Conservation (phyloP, 2,797 vertebrate genomes). For the Sebastes flavidus region DNA sequence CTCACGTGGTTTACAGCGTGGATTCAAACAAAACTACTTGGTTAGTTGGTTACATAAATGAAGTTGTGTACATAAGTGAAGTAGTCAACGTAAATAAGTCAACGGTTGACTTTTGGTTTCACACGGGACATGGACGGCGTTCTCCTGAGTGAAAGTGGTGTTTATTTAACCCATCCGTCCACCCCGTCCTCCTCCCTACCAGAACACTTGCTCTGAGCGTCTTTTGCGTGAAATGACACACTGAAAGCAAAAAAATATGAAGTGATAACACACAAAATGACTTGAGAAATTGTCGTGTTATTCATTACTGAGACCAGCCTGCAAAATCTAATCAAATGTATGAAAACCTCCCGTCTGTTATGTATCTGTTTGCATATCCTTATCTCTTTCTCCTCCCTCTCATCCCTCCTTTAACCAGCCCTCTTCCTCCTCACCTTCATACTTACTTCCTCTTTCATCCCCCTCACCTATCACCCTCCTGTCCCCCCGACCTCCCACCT, state of each 20-base stretch:
- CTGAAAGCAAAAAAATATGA: not conserved
- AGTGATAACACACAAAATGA: not conserved
- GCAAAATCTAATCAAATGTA: not conserved
- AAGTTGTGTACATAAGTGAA: not conserved
- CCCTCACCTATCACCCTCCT: not conserved
- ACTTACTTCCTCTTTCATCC: not conserved
- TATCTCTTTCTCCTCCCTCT: not conserved
- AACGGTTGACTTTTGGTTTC: not conserved
- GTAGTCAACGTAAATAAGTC: too few species aligned
- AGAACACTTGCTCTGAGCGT: not conserved
- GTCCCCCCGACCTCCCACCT: not conserved
- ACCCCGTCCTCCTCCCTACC: not conserved
- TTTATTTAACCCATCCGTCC: not conserved
- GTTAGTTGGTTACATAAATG: not conserved
- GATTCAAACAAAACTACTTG: not conserved
- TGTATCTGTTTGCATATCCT: not conserved
- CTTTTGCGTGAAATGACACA: not conserved
- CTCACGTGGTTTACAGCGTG: too few species aligned
- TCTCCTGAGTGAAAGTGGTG: not conserved
- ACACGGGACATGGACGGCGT: not conserved
- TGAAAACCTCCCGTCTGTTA: not conserved
- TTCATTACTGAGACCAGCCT: not conserved
- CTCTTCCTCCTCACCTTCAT: conserved; percentile 24
- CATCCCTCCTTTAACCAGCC: not conserved
- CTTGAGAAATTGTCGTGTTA: not conserved